Evolutionary conservation across 37 sponge, comb jelly and placozoan genomes (phyloP), one percentile per base, ranked within the genome.

Genomic region (Haliclona indistincta): DNA sequence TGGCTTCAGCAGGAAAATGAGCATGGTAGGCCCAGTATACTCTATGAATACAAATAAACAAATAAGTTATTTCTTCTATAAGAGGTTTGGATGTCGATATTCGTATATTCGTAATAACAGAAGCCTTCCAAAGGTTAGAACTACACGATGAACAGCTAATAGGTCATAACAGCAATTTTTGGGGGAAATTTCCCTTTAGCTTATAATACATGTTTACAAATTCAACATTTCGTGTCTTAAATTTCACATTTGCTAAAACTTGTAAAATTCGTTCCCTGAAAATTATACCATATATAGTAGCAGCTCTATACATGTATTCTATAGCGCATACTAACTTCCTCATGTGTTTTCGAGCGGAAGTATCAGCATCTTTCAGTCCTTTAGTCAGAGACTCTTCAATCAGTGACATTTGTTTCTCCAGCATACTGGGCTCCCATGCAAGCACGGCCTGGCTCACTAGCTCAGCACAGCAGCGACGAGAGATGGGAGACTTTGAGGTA

Each of bases 1-100:
- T 53, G 4, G 70, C 86, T 15, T 36, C 37, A 41, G 70, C 37
- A 0, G 91, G 86, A 29, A 84, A 78, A 17, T 78, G 56, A 10
- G 10, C 35, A 63, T 86, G 63, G 63, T 73, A 81, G 25, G 63
- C 75, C 91, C 93, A 92, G 47, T 66, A 92, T 25, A 89, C 81
- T 54, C 91, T 90, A 47, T 47, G 51, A 47, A 47, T 15, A 47
- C 51, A 47, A 10, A 47, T 15, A 47, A 10, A 47, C 51, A 47
- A 10, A 47, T 15, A 47, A 47, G 51, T 47, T 17, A 47, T n/a
- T n/a, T n/a, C n/a, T n/a, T n/a, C n/a, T n/a, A n/a, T n/a, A n/a
- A n/a, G n/a, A n/a, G n/a, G n/a, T n/a, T n/a, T n/a, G n/a, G n/a
- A n/a, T n/a, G n/a, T n/a, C n/a, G n/a, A n/a, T n/a, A n/a, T n/a